Base-by-base conservation (phyloP, 2,888 invertebrate genomes). In the Erannis defoliaria region DNA sequence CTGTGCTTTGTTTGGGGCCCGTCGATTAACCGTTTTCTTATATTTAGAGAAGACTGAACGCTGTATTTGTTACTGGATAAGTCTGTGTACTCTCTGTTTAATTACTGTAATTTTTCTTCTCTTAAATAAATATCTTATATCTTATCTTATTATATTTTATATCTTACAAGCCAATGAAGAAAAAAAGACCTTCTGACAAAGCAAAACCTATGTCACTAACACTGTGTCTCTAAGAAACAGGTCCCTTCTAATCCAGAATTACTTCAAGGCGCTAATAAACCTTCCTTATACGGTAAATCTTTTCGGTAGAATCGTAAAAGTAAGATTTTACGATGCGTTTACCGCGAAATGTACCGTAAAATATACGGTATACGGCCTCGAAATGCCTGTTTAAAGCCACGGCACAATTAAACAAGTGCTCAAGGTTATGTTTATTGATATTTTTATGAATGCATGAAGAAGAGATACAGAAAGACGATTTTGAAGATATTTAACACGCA, bases 221-320 rank as follows among this genome's bases (percentile, higher is more conserved):
- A 45, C 43, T 45, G 12, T 33, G 37, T 16, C 18, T 50, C 29
- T 19, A 48, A 59, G 42, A 21, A 54, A 55, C 42, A 50, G 43
- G 43, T 18, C 49, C 21, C 6, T n/a, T 40, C 31, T 53, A 55
- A 61, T 23, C 58, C 55, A n/a, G 40, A 50, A 59, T 68, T 64
- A 62, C 80, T 71, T 72, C 14, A 26, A 75, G 71, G 72, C 72
- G 72, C 73, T 76, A 76, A 80, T 80, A 80, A 80, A 80, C 73
- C 70, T 65, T 56, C 57, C 42, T 65, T 59, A 62, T 68, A 72
- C 74, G 69, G 76, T 81, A 81, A 81, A 81, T 81, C 81, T 82
- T 82, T 81, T 78, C 71, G 71, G 78, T 68, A 61, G 72, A 71
- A 73, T 78, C 81, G 78, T 81, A 81, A 81, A 81, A 81, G 78